These are phyloP conservation scores for Agrochola macilenta DNA, from an alignment of 2,888 invertebrate species.

Conservation along the genomic window DNA sequence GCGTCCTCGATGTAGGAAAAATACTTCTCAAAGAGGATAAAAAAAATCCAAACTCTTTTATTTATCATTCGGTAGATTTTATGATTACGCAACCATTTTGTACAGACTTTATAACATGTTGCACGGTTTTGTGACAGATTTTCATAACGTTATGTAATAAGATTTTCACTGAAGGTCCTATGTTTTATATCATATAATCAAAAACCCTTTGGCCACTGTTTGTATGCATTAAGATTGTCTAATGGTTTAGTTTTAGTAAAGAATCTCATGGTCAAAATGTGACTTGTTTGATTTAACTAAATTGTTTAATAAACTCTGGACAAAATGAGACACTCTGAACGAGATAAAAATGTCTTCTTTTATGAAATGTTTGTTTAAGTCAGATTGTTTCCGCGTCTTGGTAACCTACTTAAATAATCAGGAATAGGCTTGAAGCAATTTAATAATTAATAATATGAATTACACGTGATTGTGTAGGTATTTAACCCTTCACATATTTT, in stretches of 20 bases:
- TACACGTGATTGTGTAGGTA: not conserved
- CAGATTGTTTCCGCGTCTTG: constrained; percentile 8
- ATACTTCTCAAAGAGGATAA: too few species aligned
- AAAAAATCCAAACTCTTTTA: not conserved
- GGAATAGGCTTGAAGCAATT: constrained; percentile 13
- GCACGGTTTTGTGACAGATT: not conserved
- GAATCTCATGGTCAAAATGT: not conserved
- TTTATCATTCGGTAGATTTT: not conserved
- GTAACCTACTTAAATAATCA: constrained; percentile 32
- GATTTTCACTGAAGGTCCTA: not conserved
- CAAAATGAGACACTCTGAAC: not conserved
- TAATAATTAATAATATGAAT: not conserved
- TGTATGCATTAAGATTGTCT: not conserved
- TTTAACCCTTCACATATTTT: constrained; percentile 6
- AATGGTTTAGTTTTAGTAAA: not conserved
- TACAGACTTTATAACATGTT: not conserved
- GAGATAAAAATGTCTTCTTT: constrained; percentile 35
- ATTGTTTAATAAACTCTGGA: not conserved
- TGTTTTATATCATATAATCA: not conserved
- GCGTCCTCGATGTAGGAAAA: not conserved
- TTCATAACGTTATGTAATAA: constrained; percentile 16
- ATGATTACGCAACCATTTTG: not conserved
- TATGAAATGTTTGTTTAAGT: constrained; percentile 35
- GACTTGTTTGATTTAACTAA: constrained; percentile 28
- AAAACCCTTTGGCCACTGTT: not conserved